Evolutionary conservation across 2,888 invertebrate species (phyloP).

Genomic region (Stenodera caucasica): DNA sequence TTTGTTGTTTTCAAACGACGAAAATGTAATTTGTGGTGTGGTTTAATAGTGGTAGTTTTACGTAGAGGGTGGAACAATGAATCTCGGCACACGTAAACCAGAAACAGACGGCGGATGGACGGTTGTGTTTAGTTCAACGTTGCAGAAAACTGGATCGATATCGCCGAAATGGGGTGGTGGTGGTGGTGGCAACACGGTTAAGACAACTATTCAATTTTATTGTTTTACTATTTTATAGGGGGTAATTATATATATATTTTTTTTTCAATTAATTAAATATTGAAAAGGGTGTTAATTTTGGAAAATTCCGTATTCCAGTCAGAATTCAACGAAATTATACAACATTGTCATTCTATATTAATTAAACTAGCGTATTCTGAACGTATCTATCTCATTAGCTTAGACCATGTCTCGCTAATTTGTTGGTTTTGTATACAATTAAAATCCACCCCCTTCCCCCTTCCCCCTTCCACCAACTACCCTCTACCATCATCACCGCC

Average conservation of each 20-base stretch:
- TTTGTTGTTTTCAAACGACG: too few relatives aligned
- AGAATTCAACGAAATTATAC: not conserved
- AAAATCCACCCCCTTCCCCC: conserved; percentile 29
- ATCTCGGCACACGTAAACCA: not conserved
- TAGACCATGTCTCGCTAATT: conserved; percentile 43
- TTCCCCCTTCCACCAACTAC: not conserved
- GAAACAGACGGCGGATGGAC: not conserved
- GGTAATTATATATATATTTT: too few relatives aligned
- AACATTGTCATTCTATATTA: conserved; percentile 30
- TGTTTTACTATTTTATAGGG: too few relatives aligned
- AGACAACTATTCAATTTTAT: too few relatives aligned
- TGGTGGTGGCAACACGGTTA: too few relatives aligned
- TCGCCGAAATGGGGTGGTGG: conserved; percentile 16
- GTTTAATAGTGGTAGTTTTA: too few relatives aligned
- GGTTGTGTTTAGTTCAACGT: conserved; percentile 6
- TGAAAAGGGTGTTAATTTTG: not conserved
- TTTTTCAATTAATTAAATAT: too few relatives aligned
- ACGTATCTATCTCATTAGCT: conserved; percentile 43
- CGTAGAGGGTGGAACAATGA: not conserved
- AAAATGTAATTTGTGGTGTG: too few relatives aligned
- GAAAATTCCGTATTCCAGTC: not conserved
- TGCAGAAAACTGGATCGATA: conserved; percentile 23
- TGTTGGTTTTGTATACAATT: conserved; percentile 47
- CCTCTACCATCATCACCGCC: not conserved
- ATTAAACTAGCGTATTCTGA: conserved; percentile 36